Evolutionary conservation across 2,113 vertebrate genomes (phyloP).

Genomic region (Peromyscus maniculatus): DNA sequence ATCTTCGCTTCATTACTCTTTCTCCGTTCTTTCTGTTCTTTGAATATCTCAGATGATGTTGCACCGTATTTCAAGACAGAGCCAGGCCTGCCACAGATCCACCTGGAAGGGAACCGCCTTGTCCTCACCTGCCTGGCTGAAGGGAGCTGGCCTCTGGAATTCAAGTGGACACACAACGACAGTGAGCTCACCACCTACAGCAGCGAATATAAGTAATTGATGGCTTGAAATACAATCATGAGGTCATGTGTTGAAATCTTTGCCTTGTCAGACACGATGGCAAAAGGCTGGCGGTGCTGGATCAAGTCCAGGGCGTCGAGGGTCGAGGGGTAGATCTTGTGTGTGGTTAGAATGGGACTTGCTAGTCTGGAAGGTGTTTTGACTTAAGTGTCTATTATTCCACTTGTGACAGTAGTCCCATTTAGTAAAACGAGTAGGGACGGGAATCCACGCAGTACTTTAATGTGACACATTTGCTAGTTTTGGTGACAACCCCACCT

Average conservation of each 20-base stretch:
- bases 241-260: neutral
- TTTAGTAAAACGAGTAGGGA: neutral
- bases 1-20: neutral
- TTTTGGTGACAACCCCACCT: neutral
- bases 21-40: neutral
- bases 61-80: constrained; percentile 92
- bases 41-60: constrained; percentile 89
- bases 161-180: constrained; percentile 93
- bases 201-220: constrained; percentile 93
- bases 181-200: constrained; percentile 93
- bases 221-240: neutral
- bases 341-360: neutral
- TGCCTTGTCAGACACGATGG: neutral
- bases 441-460: neutral
- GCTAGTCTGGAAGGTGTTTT: neutral
- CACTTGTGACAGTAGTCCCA: neutral
- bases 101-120: constrained; percentile 95
- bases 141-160: constrained; percentile 98
- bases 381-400: neutral
- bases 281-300: neutral
- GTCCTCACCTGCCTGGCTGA: constrained; percentile 96
- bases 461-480: neutral
- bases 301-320: neutral
- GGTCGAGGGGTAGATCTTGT: neutral
- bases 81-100: constrained; percentile 88